Conservation (phyloP, 2,113 vertebrate genomes). For the Sinocyclocheilus anophthalmus region DNA sequence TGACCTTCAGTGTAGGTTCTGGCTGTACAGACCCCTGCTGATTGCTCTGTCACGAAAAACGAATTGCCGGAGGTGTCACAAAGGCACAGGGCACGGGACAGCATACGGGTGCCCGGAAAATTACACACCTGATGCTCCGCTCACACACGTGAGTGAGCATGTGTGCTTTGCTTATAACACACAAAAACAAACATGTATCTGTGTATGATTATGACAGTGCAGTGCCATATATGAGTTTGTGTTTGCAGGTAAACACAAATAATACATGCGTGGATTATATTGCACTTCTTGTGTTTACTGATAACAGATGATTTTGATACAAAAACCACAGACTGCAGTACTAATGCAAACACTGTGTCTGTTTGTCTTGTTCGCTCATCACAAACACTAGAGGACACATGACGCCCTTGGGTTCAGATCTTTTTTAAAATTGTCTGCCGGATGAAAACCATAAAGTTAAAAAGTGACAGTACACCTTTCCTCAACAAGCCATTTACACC, state of each 20-base stretch:
- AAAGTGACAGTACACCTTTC: background rate
- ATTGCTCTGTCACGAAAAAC: constrained; percentile 66
- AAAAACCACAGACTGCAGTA: background rate
- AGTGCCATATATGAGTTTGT: background rate
- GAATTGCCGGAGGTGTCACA: constrained; percentile 65
- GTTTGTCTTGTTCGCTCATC: background rate
- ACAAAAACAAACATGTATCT: constrained; percentile 12
- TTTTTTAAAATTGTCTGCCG: background rate
- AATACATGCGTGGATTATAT: background rate
- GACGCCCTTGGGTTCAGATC: background rate
- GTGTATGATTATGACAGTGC: background rate
- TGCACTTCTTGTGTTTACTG: background rate
- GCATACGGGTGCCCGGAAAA: constrained; percentile 11
- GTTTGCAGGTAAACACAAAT: background rate
- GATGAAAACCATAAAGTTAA: background rate
- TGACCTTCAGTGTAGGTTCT: constrained; percentile 45
- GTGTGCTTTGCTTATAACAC: background rate
- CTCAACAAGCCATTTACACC: background rate
- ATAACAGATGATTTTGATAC: background rate
- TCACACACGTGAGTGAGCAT: background rate
- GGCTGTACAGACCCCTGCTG: constrained; percentile 44
- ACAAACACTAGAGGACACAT: background rate
- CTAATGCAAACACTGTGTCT: background rate
- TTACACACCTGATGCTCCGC: constrained; percentile 59
- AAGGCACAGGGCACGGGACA: constrained; percentile 49